Evolutionary conservation across 2,113 vertebrate genomes (phyloP).

Genomic region (Aegithalos caudatus): DNA sequence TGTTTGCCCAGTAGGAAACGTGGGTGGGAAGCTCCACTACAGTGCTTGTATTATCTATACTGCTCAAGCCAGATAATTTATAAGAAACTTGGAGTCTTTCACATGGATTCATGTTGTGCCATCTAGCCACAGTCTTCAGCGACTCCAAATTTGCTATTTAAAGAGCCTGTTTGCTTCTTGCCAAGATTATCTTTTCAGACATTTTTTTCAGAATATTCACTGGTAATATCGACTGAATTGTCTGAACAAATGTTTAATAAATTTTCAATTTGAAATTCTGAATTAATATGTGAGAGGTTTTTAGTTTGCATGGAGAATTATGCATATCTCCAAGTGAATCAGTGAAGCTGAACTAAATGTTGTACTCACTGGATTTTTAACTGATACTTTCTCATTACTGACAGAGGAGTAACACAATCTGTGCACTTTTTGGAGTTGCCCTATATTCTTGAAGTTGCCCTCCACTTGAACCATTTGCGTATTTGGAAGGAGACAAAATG

Average conservation of each 20-base stretch:
- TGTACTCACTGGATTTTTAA: neutral
- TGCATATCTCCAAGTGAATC: neutral
- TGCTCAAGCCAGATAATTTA: neutral
- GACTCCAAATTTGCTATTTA: neutral
- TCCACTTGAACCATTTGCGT: neutral
- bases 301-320: neutral
- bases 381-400: neutral
- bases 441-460: neutral
- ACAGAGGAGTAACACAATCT: slow-evolving; percentile 5
- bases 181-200: neutral
- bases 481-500: neutral
- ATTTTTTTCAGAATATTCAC: neutral
- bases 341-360: slow-evolving; percentile 21
- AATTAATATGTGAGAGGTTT: neutral
- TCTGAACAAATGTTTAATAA: neutral
- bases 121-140: neutral
- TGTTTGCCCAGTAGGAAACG: neutral
- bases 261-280: neutral
- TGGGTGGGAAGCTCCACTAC: neutral
- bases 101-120: neutral
- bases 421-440: neutral
- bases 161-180: neutral
- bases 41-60: neutral
- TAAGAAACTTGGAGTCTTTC: neutral
- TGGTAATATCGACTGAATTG: neutral